Base-by-base conservation (phyloP, 2,797 vertebrate species). In the Spatula versicolor region DNA sequence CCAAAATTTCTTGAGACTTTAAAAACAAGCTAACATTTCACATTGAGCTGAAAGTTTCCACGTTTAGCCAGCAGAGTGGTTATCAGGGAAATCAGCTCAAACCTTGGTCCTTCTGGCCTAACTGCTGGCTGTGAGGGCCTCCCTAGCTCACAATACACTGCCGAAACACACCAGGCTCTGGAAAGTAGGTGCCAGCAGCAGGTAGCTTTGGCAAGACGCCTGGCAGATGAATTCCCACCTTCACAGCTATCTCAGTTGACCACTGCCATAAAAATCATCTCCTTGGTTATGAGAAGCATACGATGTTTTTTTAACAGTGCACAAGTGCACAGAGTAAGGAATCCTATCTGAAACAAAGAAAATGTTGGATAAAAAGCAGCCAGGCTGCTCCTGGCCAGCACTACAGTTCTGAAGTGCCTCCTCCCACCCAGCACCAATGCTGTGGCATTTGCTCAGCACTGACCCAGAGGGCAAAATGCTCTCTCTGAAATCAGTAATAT, bases 401-500 rank as follows among this genome's bases (percentile, higher is more conserved):
- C 76, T 55, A 1, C 6, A 35, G 52, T 30, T 54, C 28, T 0
- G 14, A 21, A 43, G 69, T 69, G 31, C 63, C 83, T 63, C 48
- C 63, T 84, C 45, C 52, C 43, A 71, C 77, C 18, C 20, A 26
- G 25, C 39, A 75, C n/a, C 28, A 13, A 3, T 1, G 31, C 20
- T 63, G 8, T 55, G 52, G 55, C 46, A 80, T 67, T 88, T 69
- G 62, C 71, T 67, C 77, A 86, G 77, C 54, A 13, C 39, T 67
- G 76, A 72, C 72, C 41, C 45, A 2, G 6, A 86, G 25, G 66
- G n/a, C 11, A 30, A 95, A 91, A 74, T 1, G 3, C 74, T 21
- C 4, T 17, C 59, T 48, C 66, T 41, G 69, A 83, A 86, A 74
- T 5, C 0, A 0, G 28, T 21, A n/a, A 79, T 41, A 45, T 6